phyloP scores from a whole-genome alignment of 2,888 invertebrate species.

The Dolichopus griseipennis region DNA sequence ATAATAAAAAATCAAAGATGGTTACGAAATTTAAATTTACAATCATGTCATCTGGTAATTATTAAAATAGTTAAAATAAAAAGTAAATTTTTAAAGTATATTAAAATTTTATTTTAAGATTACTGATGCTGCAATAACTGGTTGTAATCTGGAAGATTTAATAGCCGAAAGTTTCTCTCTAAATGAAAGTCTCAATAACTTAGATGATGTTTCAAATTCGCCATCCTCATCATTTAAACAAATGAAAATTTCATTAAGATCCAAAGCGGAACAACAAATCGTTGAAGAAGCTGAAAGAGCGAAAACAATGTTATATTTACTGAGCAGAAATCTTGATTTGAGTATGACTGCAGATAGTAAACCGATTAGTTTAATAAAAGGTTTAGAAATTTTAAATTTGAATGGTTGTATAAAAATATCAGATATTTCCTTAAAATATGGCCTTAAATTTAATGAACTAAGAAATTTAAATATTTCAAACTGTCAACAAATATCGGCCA shows the following conservation, averaged over 20 bases:
- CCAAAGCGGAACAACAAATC: slow-evolving; percentile 61
- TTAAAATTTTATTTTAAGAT: slow-evolving; percentile 25
- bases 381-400: slow-evolving; percentile 53
- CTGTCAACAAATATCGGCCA: slow-evolving; percentile 60
- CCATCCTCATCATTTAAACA: slow-evolving; percentile 25
- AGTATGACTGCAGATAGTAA: slow-evolving; percentile 41
- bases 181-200: slow-evolving; percentile 14
- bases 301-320: slow-evolving; percentile 52
- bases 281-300: slow-evolving; percentile 57
- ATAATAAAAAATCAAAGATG: slow-evolving; percentile 55
- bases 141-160: slow-evolving; percentile 39
- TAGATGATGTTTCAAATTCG: slow-evolving; percentile 22
- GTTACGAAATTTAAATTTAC: slow-evolving; percentile 53
- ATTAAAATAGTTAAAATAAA: slow-evolving; percentile 27
- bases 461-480: slow-evolving; percentile 53
- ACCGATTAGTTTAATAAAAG: slow-evolving; percentile 48
- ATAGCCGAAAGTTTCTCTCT: slow-evolving; percentile 23
- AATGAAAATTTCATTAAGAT: slow-evolving; percentile 51
- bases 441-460: slow-evolving; percentile 58
- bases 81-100: background rate
- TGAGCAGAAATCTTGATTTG: slow-evolving; percentile 29
- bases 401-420: slow-evolving; percentile 62
- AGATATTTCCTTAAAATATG: slow-evolving; percentile 61
- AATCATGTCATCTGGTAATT: slow-evolving; percentile 48
- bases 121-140: slow-evolving; percentile 63